phyloP scores from a whole-genome alignment of 92 coral and sea anemone species.

The Micromussa lordhowensis region DNA sequence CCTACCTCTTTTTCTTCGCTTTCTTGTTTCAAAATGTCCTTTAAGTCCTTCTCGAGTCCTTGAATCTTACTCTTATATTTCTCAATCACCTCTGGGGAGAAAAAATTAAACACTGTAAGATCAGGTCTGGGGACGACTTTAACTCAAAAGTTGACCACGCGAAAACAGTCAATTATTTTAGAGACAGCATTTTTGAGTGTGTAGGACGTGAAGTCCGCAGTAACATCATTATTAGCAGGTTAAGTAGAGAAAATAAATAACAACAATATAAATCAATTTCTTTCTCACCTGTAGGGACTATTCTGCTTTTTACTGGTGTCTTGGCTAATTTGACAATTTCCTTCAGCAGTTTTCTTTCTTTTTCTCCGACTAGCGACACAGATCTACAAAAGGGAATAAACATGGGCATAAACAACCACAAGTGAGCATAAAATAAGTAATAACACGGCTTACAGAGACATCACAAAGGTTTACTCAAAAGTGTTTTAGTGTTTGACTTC shows the following conservation, averaged over 20 bases:
- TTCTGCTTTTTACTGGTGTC: slow-evolving; percentile 90
- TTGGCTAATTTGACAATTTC: slow-evolving; percentile 90
- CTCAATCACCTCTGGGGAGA: slow-evolving; percentile 80
- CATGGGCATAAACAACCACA: neutral
- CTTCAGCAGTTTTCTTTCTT: slow-evolving; percentile 86
- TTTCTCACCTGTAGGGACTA: slow-evolving; percentile 77
- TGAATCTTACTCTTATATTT: slow-evolving; percentile 76
- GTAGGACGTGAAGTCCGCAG: neutral
- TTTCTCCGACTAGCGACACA: slow-evolving; percentile 92
- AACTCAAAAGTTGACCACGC: neutral
- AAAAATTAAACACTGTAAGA: neutral
- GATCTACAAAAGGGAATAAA: slow-evolving; percentile 72
- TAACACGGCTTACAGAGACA: neutral
- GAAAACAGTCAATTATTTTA: neutral
- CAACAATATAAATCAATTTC: neutral
- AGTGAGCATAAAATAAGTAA: neutral
- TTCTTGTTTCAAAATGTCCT: slow-evolving; percentile 88
- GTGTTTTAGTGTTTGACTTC: neutral
- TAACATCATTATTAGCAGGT: neutral
- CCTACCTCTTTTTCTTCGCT: slow-evolving; percentile 90
- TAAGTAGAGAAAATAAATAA: neutral
- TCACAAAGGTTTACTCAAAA: neutral
- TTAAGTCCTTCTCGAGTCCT: slow-evolving; percentile 80
- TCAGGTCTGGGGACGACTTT: neutral
- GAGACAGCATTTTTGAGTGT: neutral